Percentiles rank a stretch among this genome's conserved stretches.
phyloP scores from a whole-genome alignment of 2,888 invertebrate genomes.

The Mythimna lalbum region DNA sequence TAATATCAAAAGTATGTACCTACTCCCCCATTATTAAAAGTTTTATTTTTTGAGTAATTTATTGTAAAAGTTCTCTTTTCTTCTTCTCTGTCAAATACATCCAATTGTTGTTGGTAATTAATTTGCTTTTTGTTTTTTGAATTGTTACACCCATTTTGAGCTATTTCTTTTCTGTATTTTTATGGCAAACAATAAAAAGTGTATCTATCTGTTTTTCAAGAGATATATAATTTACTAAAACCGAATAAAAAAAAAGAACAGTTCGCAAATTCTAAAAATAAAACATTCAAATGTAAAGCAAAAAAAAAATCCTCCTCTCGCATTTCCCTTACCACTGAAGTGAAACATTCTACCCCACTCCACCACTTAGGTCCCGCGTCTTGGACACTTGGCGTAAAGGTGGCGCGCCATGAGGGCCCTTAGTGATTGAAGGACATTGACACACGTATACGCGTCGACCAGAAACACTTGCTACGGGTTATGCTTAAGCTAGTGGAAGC shows the following conservation, averaged over 20 bases:
- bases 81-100: too few relatives aligned
- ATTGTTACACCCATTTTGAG: too few relatives aligned
- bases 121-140: too few relatives aligned
- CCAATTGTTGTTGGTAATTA: too few relatives aligned
- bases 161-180: too few relatives aligned
- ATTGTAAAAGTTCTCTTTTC: too few relatives aligned
- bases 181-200: neutral
- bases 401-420: slow-evolving; percentile 27
- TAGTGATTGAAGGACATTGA: slow-evolving; percentile 55
- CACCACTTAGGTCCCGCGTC: slow-evolving; percentile 29
- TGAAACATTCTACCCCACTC: slow-evolving; percentile 17
- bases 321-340: neutral
- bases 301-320: neutral
- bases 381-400: slow-evolving; percentile 28
- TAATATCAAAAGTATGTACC: too few relatives aligned
- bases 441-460: slow-evolving; percentile 38
- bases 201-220: neutral
- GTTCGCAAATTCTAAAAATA: too few relatives aligned
- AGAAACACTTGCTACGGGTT: slow-evolving; percentile 43
- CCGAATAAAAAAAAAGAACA: too few relatives aligned
- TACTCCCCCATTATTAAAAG: too few relatives aligned
- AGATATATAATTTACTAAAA: too few relatives aligned
- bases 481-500: slow-evolving; percentile 38
- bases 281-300: neutral
- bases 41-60: too few relatives aligned